Evolutionary conservation across 2,888 invertebrate species (phyloP), one percentile per base, ranked within the genome.

Genomic region (Cheilosia impressa): DNA sequence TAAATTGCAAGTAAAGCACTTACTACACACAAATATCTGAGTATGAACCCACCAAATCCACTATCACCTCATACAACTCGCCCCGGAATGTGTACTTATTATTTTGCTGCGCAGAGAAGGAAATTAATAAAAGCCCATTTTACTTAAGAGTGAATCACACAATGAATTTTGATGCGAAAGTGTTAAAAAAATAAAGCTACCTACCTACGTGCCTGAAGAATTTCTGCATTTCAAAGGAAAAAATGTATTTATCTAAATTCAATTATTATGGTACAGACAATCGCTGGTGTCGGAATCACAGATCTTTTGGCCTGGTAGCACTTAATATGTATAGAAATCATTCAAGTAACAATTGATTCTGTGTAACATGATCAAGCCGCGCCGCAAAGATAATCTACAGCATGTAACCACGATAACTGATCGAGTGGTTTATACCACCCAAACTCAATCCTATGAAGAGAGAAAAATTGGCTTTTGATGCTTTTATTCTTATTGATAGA

Each of bases 391-490:
- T 68, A 55, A 72, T 58, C 31, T 58, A 65, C 41, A 60, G n/a
- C 50, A 10, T 63, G 50, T 31, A 76, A 58, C 76, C 76, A 81
- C 58, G 52, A 71, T 65, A 71, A 76, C 69, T 84, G 84, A 84
- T 84, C 75, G 80, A 80, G 79, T 84, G 65, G 65, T 41, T 71
- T 60, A 76, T 71, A 60, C 85, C 85, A 85, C 85, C 81, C 81
- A 81, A 66, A 60, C 38, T 52, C 43, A 31, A 60, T 57, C 31
- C 38, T 65, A 47, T 50, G 65, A 60, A 71, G 34, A 75, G 80
- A 57, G 65, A 71, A 66, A 66, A 62, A 75, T 62, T 57, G 41
- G 19, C 45, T 65, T 52, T 38, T 38, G 38, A 38, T 38, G 13
- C 4, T 38, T n/a, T 62, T 27, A 43, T 10, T n/a, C 15, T 57